Base-by-base conservation (phyloP, 2,113 vertebrate species). In the Dipodomys merriami region DNA sequence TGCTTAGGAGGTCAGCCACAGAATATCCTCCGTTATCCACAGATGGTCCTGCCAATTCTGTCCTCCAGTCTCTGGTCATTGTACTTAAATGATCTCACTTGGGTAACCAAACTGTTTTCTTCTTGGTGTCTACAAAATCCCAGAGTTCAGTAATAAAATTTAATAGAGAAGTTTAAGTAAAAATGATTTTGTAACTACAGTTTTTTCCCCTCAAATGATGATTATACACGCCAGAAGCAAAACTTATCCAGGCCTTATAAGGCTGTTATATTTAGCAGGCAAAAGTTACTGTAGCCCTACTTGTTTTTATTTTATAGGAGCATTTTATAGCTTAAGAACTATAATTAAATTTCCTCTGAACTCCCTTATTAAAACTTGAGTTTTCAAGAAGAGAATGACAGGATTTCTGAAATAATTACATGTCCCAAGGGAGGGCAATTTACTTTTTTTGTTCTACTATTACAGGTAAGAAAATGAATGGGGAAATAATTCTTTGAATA, bases 281-380 rank as follows among this genome's bases (percentile, higher is more conserved):
- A 6, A 85, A 90, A 79, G 53, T 76, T 89, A 88, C 13, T 90
- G 60, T 62, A 39, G 92, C 27, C 65, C 65, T 94, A 83, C 77
- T 27, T 60, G 67, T 46, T 92, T 95, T 81, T 53, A 77, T 68
- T 89, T 96, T 87, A 68, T 71, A 91, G 76, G 53, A 91, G 60
- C 12, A 85, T 93, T 87, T 85, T 81, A 82, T 18, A 87, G 67
- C 20, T 87, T 83, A 93, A 91, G 57, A 77, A 80, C 83, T 93
- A 29, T 91, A 94, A 91, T 96, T 96, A 94, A 86, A 76, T 90
- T 91, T 94, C 72, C 65, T 94, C 96, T 95, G 92, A 90, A 91
- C 84, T 93, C 49, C 93, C 60, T 95, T 94, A 91, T 74, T 91
- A 92, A 57, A 86, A 73, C 69, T 64, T 62, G 92, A 71, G 65